Evolutionary conservation across 2,888 invertebrate genomes (phyloP).

Genomic region (Bombylius major): DNA sequence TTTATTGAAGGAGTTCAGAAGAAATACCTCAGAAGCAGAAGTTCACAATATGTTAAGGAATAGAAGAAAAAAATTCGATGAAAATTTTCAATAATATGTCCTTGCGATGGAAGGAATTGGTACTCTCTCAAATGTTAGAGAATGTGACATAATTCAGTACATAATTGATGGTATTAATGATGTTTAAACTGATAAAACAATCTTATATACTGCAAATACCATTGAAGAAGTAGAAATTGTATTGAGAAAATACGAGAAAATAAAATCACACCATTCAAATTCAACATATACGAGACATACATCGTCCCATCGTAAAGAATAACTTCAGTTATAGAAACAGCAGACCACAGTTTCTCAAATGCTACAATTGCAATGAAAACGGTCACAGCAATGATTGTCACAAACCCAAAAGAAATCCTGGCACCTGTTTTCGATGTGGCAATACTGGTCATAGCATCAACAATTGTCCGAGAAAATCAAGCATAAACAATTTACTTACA

Average conservation of each 20-base stretch:
- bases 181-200: background rate
- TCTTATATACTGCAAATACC: background rate
- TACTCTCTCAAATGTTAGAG: background rate
- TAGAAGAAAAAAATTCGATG: background rate
- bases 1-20: background rate
- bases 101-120: background rate
- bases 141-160: background rate
- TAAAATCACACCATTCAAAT: background rate
- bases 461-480: background rate
- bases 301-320: background rate
- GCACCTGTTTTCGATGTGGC: background rate
- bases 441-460: background rate
- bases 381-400: background rate
- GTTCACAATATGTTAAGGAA: background rate
- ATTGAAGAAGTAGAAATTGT: background rate
- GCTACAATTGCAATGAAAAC: background rate
- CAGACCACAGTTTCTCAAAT: background rate
- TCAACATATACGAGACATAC: background rate
- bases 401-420: background rate
- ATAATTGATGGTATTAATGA: background rate
- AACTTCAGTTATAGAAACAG: background rate
- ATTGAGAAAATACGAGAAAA: background rate
- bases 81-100: background rate
- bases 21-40: background rate
- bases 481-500: background rate